Percentiles rank a stretch among this genome's conserved stretches.
Conservation (phyloP, 2,113 vertebrate genomes). For the Caloenas nicobarica region DNA sequence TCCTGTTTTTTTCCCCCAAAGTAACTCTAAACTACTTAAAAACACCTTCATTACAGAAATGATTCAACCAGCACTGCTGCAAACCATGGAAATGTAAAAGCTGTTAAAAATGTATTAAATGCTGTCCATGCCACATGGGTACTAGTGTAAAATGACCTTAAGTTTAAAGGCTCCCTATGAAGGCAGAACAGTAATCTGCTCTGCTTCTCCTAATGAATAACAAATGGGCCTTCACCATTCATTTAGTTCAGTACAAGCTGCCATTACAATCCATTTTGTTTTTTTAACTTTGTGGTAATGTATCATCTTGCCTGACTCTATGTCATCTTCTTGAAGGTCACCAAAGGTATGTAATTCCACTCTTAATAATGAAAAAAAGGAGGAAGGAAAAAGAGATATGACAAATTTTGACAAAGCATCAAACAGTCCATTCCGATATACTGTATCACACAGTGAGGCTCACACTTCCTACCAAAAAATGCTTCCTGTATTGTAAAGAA, state of each 20-base stretch:
- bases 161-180: slow-evolving; percentile 69
- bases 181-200: slow-evolving; percentile 65
- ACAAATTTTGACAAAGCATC: slow-evolving; percentile 49
- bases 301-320: slow-evolving; percentile 74
- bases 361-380: slow-evolving; percentile 29
- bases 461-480: not conserved
- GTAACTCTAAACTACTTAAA: slow-evolving; percentile 53
- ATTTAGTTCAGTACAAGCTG: slow-evolving; percentile 69
- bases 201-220: slow-evolving; percentile 78
- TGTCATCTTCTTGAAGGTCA: slow-evolving; percentile 73
- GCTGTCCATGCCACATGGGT: slow-evolving; percentile 60
- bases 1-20: not conserved
- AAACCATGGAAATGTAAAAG: slow-evolving; percentile 46
- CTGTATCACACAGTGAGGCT: not conserved
- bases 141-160: slow-evolving; percentile 70
- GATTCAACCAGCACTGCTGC: slow-evolving; percentile 38
- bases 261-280: slow-evolving; percentile 71
- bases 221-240: slow-evolving; percentile 75
- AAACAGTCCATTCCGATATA: not conserved
- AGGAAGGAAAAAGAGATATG: slow-evolving; percentile 44
- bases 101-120: slow-evolving; percentile 66
- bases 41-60: slow-evolving; percentile 55
- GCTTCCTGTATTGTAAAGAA: not conserved
- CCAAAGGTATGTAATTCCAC: slow-evolving; percentile 65
- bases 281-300: slow-evolving; percentile 69